Conservation (phyloP, 2,888 invertebrate genomes). For the Epistrophe grossulariae region DNA sequence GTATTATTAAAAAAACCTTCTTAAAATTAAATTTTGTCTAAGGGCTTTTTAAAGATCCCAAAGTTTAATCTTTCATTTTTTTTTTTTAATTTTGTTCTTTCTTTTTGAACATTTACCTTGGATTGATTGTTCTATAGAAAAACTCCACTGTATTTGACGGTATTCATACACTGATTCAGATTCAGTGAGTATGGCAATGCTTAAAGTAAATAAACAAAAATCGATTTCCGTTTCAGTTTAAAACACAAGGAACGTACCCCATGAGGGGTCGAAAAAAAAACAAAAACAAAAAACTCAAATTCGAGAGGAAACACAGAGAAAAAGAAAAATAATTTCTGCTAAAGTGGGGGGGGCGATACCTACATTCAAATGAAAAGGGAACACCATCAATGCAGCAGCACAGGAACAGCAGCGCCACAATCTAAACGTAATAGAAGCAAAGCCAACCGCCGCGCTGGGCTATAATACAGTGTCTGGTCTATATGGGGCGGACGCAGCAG, state of each 20-base stretch:
- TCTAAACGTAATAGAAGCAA: constrained; percentile 50
- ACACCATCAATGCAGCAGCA: not conserved
- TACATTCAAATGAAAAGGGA: constrained; percentile 16
- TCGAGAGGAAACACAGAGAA: constrained; percentile 35
- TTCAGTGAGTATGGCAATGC: constrained; percentile 31
- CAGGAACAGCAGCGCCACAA: constrained; percentile 22
- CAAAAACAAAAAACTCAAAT: not conserved
- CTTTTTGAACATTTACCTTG: not conserved
- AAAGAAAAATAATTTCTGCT: constrained; percentile 62
- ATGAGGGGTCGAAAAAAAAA: constrained; percentile 7
- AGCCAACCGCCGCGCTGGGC: constrained; percentile 33
- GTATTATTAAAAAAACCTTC: too few species aligned
- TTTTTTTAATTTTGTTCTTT: not conserved
- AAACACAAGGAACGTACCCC: constrained; percentile 33
- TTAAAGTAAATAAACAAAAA: constrained; percentile 72
- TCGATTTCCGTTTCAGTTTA: constrained; percentile 71
- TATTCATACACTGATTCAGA: not conserved
- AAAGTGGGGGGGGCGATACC: constrained; percentile 19
- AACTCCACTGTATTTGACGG: not conserved
- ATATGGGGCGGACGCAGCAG: not conserved
- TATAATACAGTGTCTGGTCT: not conserved
- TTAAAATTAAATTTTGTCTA: too few species aligned
- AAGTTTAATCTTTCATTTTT: too few species aligned
- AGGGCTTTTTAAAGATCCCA: too few species aligned
- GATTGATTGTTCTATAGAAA: not conserved